phyloP scores from a whole-genome alignment of 2,113 vertebrate species.

The Aix galericulata region DNA sequence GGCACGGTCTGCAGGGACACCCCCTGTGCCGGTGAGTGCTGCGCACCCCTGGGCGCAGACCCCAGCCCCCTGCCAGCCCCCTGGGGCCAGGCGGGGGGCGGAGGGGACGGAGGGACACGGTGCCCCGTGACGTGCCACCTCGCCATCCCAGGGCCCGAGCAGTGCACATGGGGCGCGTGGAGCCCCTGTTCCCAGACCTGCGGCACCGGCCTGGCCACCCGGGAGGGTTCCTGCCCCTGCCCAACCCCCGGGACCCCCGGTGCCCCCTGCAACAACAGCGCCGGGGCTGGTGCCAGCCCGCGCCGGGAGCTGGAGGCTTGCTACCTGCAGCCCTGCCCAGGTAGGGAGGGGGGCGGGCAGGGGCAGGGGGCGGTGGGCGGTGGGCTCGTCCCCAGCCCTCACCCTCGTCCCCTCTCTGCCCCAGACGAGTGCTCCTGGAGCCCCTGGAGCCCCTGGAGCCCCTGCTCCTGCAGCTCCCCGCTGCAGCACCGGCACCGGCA shows the following conservation, averaged over 20 bases:
- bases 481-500: slow-evolving; percentile 81
- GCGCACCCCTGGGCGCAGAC: too few relatives aligned
- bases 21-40: slow-evolving; percentile 80
- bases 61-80: not conserved
- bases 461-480: slow-evolving; percentile 78
- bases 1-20: slow-evolving; percentile 83
- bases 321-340: slow-evolving; percentile 79
- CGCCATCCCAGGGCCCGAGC: not conserved
- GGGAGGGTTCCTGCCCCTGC: slow-evolving; percentile 79
- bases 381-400: not conserved
- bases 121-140: not conserved
- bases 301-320: slow-evolving; percentile 79
- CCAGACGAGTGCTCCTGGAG: slow-evolving; percentile 79
- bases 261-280: slow-evolving; percentile 50
- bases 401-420: not conserved
- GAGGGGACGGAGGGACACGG: not conserved
- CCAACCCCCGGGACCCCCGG: slow-evolving; percentile 26
- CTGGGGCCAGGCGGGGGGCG: not conserved
- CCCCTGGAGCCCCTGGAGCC: slow-evolving; percentile 81
- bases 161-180: slow-evolving; percentile 86
- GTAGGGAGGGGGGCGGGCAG: not conserved
- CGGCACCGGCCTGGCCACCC: slow-evolving; percentile 77
- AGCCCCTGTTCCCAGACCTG: slow-evolving; percentile 83
- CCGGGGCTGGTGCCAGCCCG: not conserved
- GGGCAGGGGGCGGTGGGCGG: not conserved